phyloP scores from a whole-genome alignment of 2,113 vertebrate species.

The Oreocharis arfaki region DNA sequence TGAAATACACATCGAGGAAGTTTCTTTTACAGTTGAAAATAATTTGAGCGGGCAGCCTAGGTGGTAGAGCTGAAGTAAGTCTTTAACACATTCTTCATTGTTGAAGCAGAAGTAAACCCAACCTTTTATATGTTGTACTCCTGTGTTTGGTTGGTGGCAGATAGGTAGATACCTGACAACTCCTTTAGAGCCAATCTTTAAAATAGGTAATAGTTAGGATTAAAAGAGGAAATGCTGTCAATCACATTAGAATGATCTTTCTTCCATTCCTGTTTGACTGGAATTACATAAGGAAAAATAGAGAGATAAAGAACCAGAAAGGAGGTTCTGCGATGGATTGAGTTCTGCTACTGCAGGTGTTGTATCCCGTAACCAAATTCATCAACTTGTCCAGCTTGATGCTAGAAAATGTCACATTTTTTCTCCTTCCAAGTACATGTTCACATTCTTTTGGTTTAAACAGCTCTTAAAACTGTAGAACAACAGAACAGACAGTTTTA shows the following conservation, averaged over 20 bases:
- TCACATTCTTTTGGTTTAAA: neutral
- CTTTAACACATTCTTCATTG: fast-evolving
- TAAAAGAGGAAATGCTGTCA: neutral
- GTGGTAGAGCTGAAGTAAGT: neutral
- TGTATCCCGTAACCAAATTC: neutral
- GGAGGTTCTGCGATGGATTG: neutral
- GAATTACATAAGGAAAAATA: neutral
- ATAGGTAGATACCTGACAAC: neutral
- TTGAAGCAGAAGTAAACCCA: neutral
- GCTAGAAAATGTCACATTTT: neutral
- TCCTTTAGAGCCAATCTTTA: neutral
- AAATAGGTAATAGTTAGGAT: neutral
- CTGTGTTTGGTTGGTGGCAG: neutral
- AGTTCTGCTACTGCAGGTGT: neutral
- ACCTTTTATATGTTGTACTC: too few relatives aligned
- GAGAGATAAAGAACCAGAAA: neutral
- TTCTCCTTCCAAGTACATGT: fast-evolving
- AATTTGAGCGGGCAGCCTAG: neutral
- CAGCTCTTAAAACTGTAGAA: neutral
- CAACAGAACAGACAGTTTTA: neutral
- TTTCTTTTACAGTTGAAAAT: neutral
- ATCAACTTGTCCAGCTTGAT: neutral
- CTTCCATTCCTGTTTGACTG: neutral
- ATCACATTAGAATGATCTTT: neutral
- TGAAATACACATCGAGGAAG: fast-evolving